A percentile compares a stretch with the other conserved stretches of the same genome.
Conservation (phyloP, 2,797 vertebrate genomes). For the Bryconaethiops microstoma region DNA sequence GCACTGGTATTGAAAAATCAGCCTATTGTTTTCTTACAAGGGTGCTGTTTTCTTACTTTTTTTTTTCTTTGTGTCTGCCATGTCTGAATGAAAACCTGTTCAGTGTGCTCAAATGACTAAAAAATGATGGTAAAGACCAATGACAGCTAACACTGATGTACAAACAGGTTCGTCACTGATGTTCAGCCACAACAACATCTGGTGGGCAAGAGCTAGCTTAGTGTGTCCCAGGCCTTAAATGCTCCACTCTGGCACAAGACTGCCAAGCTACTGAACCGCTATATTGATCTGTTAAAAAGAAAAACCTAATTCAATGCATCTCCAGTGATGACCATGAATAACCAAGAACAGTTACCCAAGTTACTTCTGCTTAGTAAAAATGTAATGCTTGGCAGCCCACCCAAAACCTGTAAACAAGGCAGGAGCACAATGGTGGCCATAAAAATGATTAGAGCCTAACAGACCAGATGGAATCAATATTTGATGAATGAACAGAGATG, state of each 20-base stretch:
- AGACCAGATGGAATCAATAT: slow-evolving; percentile 30
- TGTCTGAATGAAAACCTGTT: too few species aligned
- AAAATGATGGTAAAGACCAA: too few species aligned
- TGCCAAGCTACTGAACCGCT: background rate
- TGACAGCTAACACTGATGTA: too few species aligned
- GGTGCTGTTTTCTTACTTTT: too few species aligned
- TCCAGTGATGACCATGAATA: background rate
- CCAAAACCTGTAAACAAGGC: slow-evolving; percentile 23
- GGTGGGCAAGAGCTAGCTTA: too few species aligned
- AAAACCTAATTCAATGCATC: background rate
- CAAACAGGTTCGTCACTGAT: too few species aligned
- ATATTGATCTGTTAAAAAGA: background rate
- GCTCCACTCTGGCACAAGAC: background rate
- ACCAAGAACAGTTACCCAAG: slow-evolving; percentile 3
- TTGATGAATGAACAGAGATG: slow-evolving; percentile 37
- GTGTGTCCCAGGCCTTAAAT: too few species aligned
- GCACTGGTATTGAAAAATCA: too few species aligned
- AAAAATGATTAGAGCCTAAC: slow-evolving; percentile 34
- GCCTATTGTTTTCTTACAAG: too few species aligned
- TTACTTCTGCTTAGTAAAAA: slow-evolving; percentile 48
- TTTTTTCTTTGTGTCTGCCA: background rate
- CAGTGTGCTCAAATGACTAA: too few species aligned
- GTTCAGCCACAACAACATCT: too few species aligned
- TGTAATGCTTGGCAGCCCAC: background rate
- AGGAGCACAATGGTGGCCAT: background rate